phyloP scores from a whole-genome alignment of 2,797 vertebrate genomes.

The Phataginus tetradactyla region DNA sequence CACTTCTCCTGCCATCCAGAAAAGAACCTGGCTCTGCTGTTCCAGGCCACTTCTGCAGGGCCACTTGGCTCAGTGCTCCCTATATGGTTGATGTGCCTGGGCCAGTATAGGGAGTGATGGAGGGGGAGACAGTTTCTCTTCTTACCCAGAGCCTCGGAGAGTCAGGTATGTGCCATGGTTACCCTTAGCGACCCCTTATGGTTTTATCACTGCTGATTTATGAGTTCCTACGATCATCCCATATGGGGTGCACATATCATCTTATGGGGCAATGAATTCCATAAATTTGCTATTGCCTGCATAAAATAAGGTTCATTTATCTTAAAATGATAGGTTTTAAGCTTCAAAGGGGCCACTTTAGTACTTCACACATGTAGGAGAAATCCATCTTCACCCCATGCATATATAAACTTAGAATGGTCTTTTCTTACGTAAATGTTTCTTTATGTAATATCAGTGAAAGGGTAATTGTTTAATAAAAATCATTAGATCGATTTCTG shows the following conservation, averaged over 20 bases:
- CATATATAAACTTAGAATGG: background rate
- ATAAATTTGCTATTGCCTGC: background rate
- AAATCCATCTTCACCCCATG: background rate
- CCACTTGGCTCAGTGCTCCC: background rate
- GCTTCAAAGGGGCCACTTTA: background rate
- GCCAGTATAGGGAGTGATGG: background rate
- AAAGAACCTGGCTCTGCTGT: background rate
- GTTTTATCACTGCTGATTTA: background rate
- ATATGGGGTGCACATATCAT: background rate
- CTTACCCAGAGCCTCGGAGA: background rate
- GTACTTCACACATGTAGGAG: background rate
- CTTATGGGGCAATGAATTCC: background rate
- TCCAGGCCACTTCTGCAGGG: background rate
- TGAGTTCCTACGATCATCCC: background rate
- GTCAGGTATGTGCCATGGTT: background rate
- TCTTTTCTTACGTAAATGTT: background rate
- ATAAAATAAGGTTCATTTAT: conserved; percentile 20
- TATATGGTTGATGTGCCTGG: background rate
- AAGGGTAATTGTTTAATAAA: background rate
- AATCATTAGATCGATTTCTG: conserved; percentile 12
- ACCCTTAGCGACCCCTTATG: background rate
- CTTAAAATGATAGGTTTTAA: background rate
- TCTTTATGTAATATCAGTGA: background rate
- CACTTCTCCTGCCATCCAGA: background rate
- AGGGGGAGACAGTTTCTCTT: background rate